Evolutionary conservation across 2,888 invertebrate species (phyloP).

Genomic region (Nyleta sp.): DNA sequence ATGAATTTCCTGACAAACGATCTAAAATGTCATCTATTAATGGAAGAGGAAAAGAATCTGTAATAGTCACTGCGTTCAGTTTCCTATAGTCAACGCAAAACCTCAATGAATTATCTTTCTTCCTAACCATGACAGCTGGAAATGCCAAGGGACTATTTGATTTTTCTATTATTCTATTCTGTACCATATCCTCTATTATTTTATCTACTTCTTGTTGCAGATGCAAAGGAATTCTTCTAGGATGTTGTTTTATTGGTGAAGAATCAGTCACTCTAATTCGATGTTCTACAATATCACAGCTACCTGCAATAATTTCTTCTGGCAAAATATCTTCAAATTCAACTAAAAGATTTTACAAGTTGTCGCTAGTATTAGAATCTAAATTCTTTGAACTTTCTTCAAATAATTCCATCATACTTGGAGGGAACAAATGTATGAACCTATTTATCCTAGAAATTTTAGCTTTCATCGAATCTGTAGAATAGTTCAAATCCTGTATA

Average conservation of each 20-base stretch:
- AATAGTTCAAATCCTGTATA: too few relatives aligned
- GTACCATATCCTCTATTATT: too few relatives aligned
- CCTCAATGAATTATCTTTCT: constrained; percentile 18
- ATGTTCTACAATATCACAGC: background rate
- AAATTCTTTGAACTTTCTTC: too few relatives aligned
- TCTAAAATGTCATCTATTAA: constrained; percentile 33
- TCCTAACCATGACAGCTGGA: constrained; percentile 15
- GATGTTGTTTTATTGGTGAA: background rate
- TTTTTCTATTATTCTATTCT: constrained; percentile 7
- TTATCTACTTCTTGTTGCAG: background rate
- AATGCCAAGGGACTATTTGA: constrained; percentile 14
- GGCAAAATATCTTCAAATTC: constrained; percentile 20
- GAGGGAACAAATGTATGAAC: too few relatives aligned
- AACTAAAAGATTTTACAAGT: too few relatives aligned
- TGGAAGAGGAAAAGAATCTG: constrained; percentile 14
- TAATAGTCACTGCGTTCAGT: constrained; percentile 6
- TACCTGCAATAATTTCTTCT: background rate
- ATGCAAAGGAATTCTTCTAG: background rate
- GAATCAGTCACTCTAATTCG: background rate
- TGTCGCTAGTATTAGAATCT: too few relatives aligned
- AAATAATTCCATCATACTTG: too few relatives aligned
- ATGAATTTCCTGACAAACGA: constrained; percentile 20
- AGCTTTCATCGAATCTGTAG: too few relatives aligned
- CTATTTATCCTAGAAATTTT: too few relatives aligned
- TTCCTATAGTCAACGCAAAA: constrained; percentile 21